Base-by-base conservation (phyloP, 2,888 invertebrate species). In the Crepidodera aurea region DNA sequence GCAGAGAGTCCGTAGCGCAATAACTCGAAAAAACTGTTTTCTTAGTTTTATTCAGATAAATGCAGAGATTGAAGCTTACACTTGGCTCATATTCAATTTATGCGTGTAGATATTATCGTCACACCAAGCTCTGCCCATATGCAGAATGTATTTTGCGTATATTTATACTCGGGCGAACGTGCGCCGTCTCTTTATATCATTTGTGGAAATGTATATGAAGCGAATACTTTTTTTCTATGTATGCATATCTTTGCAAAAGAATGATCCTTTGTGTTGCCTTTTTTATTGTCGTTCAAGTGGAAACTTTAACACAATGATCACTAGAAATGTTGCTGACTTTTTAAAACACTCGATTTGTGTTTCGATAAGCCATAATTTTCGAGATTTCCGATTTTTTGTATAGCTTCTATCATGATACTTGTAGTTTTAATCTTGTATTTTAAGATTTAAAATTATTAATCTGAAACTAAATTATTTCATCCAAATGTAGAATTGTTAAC, bases 71-170 rank as follows among this genome's bases (percentile, higher is more conserved):
- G 59, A 63, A 59, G 59, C 59, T 62, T 59, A 63, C 55, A 59
- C 59, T 63, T 54, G 53, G 62, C 54, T 58, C 62, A 59, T 63
- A 63, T 63, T 63, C 59, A 63, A 58, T 63, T 63, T 59, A 63
- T 63, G 63, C 59, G 54, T 63, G 55, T 59, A 63, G 63, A 63
- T 63, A 42, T 59, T 55, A 63, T 63, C 63, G 34, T 63, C 44
- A 40, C 55, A 42, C 59, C 61, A 54, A 62, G 62, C 54, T 62
- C 53, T 62, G 39, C 40, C 54, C 53, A 58, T 58, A 53, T 58
- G 58, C 54, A 58, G 58, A 54, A 46, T 46, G 34, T 51, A 59
- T 59, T 56, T 62, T 44, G 62, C 56, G 57, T 51, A 62, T 62
- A 61, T 61, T 57, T 46, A 62, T 62, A 40, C 57, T 22, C 19